A percentile compares a stretch with the other conserved stretches of the same genome.
Evolutionary conservation across 2,113 vertebrate species (phyloP).

Genomic region (Pseudorasbora parva): DNA sequence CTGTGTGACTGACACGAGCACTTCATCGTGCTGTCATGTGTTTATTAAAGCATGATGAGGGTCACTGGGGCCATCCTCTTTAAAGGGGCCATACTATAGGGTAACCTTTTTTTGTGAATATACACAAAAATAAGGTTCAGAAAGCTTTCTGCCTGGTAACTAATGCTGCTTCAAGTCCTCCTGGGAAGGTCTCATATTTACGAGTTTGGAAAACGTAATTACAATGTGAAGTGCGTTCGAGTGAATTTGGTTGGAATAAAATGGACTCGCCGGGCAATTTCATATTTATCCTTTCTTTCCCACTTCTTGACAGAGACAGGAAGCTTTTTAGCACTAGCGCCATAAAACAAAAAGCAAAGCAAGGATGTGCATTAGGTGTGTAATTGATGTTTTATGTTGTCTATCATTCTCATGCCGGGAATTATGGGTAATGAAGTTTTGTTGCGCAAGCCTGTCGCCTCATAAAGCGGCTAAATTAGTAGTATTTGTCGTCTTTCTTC

Average conservation of each 20-base stretch:
- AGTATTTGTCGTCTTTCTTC: background rate
- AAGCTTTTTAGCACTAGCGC: background rate
- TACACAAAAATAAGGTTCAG: background rate
- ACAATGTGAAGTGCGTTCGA: conserved; percentile 13
- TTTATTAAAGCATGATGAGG: conserved; percentile 28
- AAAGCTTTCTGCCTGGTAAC: background rate
- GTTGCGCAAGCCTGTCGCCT: background rate
- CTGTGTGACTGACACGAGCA: conserved; percentile 27
- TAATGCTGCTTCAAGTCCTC: conserved; percentile 9
- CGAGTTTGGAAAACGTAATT: conserved; percentile 2
- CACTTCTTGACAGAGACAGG: background rate
- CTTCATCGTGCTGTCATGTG: background rate
- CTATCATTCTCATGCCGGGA: background rate
- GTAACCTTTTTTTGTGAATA: background rate
- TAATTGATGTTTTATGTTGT: conserved; percentile 15
- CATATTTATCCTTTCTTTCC: conserved; percentile 7
- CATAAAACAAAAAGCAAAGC: background rate
- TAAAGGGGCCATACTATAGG: background rate
- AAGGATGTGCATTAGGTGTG: conserved; percentile 12
- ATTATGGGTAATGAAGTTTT: conserved; percentile 25
- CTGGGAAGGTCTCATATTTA: conserved; percentile 7
- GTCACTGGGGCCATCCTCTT: conserved; percentile 5
- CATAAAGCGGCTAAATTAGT: conserved; percentile 3
- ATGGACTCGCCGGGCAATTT: background rate
- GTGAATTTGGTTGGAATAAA: conserved; percentile 27